Evolutionary conservation across 2,888 invertebrate genomes (phyloP).

Genomic region (Stegophylla sp.): DNA sequence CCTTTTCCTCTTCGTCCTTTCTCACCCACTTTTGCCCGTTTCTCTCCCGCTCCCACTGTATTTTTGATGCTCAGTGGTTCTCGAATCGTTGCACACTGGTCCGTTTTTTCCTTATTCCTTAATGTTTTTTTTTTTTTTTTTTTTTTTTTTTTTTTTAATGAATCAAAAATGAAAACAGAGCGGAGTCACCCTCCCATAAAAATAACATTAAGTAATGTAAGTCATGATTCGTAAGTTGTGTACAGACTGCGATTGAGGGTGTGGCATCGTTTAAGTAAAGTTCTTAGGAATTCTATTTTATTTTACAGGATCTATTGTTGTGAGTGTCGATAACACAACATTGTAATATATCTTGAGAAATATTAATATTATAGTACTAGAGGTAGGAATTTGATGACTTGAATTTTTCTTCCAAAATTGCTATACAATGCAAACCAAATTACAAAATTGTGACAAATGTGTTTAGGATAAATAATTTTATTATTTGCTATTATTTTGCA

Average conservation of each 20-base stretch:
- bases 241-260: background rate
- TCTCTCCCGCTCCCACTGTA: too few species aligned
- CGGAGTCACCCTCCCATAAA: background rate
- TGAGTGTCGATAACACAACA: background rate
- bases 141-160: constrained; percentile 40
- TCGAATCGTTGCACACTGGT: constrained; percentile 44
- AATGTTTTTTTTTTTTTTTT: background rate
- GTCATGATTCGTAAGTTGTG: constrained; percentile 21
- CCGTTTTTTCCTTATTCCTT: constrained; percentile 37
- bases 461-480: too few species aligned
- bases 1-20: background rate
- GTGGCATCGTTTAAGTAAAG: background rate
- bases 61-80: background rate
- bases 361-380: too few species aligned
- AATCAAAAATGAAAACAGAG: background rate
- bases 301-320: background rate
- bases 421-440: too few species aligned
- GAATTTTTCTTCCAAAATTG: too few species aligned
- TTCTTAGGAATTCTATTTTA: background rate
- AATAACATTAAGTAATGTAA: constrained; percentile 26
- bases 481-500: too few species aligned
- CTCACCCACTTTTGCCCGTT: background rate
- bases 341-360: background rate
- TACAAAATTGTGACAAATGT: too few species aligned
- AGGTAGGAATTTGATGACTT: too few species aligned